Conservation (phyloP, 2,113 vertebrate species). For the Chlamydotis undulata region DNA sequence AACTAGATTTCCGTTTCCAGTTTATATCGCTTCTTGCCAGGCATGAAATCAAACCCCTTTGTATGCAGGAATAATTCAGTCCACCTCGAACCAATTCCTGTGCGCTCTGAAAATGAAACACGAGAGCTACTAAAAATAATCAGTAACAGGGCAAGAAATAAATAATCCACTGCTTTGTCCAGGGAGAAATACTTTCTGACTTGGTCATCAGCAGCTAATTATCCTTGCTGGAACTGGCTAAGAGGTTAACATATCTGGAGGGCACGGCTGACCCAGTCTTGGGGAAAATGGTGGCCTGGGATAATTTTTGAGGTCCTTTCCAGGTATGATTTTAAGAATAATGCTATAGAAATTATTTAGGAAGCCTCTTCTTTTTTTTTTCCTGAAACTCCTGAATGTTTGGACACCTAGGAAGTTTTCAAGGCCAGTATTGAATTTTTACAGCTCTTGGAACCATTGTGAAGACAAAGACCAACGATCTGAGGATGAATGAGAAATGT, state of each 20-base stretch:
- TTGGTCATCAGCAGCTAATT: conserved; percentile 19
- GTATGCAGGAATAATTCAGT: not conserved
- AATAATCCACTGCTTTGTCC: conserved; percentile 13
- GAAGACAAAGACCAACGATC: not conserved
- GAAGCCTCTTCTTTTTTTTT: not conserved
- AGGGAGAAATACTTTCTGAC: not conserved
- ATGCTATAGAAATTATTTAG: not conserved
- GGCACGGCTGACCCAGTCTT: not conserved
- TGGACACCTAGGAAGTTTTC: not conserved
- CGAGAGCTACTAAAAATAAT: conserved; percentile 40
- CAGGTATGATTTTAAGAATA: not conserved
- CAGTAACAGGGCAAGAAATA: not conserved
- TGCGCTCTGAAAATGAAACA: conserved; percentile 1
- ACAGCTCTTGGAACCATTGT: not conserved
- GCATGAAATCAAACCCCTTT: not conserved
- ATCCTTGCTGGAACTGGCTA: not conserved
- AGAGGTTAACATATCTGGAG: not conserved
- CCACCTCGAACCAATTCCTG: not conserved
- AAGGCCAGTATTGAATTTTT: not conserved
- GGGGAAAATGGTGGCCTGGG: not conserved
- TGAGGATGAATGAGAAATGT: not conserved
- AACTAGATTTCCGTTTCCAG: not conserved
- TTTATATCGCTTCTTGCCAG: not conserved
- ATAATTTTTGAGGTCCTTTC: not conserved
- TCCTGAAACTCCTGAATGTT: not conserved